Percentiles rank a stretch among this genome's conserved stretches.
Conservation (phyloP, 1,140 invertebrate genomes). For the Hydropsyche tenuis region DNA sequence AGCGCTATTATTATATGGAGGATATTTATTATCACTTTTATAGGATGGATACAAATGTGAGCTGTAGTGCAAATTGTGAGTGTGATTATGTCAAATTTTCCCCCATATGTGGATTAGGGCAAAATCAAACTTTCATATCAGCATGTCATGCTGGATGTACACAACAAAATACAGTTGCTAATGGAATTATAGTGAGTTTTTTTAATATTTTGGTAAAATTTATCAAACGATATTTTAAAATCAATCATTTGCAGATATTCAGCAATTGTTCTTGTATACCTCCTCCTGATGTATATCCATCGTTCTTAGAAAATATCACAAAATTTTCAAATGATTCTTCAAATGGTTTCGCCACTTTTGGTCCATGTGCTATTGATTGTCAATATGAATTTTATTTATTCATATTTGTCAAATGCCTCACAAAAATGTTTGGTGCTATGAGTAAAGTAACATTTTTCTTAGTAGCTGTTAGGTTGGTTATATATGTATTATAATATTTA, state of each 20-base stretch:
- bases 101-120: conserved; percentile 69
- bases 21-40: background rate
- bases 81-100: conserved; percentile 74
- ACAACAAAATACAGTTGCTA: conserved; percentile 52
- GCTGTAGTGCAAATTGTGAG: conserved; percentile 69
- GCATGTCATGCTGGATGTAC: conserved; percentile 75
- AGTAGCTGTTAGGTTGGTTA: conserved; percentile 64
- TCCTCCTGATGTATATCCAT: too few relatives aligned
- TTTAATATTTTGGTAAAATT: conserved; percentile 22
- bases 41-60: conserved; percentile 59
- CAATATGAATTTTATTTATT: conserved; percentile 70
- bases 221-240: conserved; percentile 42
- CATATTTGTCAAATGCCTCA: conserved; percentile 68
- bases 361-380: conserved; percentile 71
- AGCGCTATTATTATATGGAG: too few relatives aligned
- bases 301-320: conserved; percentile 18
- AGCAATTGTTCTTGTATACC: conserved; percentile 67
- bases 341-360: conserved; percentile 62
- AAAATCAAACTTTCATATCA: conserved; percentile 69
- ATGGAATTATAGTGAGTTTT: conserved; percentile 57
- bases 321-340: too few relatives aligned
- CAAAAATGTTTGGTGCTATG: conserved; percentile 71
- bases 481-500: too few relatives aligned
- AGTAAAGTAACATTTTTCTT: conserved; percentile 72
- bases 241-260: conserved; percentile 54